Conservation (phyloP, 2,113 vertebrate species). For the Peromyscus leucopus region DNA sequence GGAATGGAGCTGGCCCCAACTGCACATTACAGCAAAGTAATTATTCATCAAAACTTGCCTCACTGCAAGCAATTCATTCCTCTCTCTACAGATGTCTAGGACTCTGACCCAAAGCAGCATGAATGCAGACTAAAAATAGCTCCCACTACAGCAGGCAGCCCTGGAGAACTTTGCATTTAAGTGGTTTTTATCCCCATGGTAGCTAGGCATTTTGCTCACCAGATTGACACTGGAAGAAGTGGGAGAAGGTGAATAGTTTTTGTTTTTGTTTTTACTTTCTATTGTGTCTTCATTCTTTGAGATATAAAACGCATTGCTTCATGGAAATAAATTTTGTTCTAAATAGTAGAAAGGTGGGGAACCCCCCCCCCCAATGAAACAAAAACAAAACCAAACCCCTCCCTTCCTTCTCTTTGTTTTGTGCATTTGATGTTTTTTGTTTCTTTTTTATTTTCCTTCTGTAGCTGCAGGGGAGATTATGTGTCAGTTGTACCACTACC, state of each 20-base stretch:
- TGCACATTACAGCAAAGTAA: conserved; percentile 62
- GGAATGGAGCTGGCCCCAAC: conserved; percentile 35
- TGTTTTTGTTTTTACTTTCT: background rate
- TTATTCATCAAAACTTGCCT: conserved; percentile 77
- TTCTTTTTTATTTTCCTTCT: background rate
- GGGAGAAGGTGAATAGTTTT: background rate
- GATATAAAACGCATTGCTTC: background rate
- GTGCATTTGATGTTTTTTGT: background rate
- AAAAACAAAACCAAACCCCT: background rate
- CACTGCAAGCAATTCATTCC: conserved; percentile 66
- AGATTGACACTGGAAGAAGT: conserved; percentile 19
- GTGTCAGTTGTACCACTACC: background rate
- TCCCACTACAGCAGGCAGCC: background rate
- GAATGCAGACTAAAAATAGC: conserved; percentile 72
- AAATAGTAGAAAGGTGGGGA: background rate
- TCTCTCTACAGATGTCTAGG: conserved; percentile 41
- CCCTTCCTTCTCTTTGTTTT: background rate
- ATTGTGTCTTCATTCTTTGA: background rate
- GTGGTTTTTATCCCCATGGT: background rate
- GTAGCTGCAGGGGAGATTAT: background rate
- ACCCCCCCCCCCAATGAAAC: background rate
- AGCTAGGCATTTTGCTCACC: background rate
- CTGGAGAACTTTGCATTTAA: background rate
- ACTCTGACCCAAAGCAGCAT: conserved; percentile 57
- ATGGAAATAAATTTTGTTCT: background rate